Evolutionary conservation across 35 echinoderm and acorn worm genomes (phyloP).

Genomic region (Eucidaris tribuloides): DNA sequence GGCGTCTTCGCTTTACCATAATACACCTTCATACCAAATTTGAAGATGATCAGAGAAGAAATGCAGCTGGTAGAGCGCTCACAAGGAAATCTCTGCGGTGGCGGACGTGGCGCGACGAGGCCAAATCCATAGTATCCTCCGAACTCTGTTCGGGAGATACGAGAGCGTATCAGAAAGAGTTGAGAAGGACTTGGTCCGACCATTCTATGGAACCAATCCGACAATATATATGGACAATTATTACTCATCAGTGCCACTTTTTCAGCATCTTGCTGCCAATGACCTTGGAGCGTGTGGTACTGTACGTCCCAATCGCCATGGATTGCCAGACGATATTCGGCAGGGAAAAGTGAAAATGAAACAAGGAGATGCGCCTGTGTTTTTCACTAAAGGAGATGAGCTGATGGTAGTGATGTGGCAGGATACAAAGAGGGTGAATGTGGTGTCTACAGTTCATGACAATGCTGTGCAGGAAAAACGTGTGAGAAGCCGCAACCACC

Average conservation of each 20-base stretch:
- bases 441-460: background rate
- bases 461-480: background rate
- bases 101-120: too few relatives aligned
- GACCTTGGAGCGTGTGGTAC: background rate
- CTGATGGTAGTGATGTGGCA: background rate
- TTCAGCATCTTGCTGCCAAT: background rate
- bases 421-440: background rate
- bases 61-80: too few relatives aligned
- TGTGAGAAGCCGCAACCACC: background rate
- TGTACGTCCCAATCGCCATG: background rate
- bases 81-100: too few relatives aligned
- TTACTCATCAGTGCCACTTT: background rate
- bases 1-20: too few relatives aligned
- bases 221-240: background rate
- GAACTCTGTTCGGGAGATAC: too few relatives aligned
- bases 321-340: background rate
- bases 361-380: background rate
- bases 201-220: background rate
- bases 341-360: background rate
- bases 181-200: background rate
- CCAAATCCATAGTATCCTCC: too few relatives aligned
- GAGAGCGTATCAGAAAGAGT: background rate
- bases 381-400: background rate
- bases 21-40: too few relatives aligned
- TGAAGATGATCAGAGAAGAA: too few relatives aligned